These are phyloP conservation scores for Heliconius ismenius DNA, from an alignment of 2,888 invertebrate species.

Conservation along the genomic window DNA sequence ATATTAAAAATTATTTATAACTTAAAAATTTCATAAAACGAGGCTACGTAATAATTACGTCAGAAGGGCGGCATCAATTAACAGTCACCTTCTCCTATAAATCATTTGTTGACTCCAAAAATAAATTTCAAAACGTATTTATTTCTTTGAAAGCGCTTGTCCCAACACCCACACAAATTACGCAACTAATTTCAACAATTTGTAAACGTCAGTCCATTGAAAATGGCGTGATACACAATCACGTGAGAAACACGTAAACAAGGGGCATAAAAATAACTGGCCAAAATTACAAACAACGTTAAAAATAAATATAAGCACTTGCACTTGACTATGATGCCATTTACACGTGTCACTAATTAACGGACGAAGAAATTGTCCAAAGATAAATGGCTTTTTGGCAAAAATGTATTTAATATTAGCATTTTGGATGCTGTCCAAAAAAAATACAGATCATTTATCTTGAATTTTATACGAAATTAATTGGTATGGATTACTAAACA, in stretches of 20 bases:
- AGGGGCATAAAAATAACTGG: constrained; percentile 47
- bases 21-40: neutral
- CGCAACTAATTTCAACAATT: constrained; percentile 57
- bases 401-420: neutral
- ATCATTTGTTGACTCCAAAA: constrained; percentile 6
- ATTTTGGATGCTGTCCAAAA: constrained; percentile 50
- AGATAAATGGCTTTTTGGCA: constrained; percentile 29
- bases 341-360: constrained; percentile 51
- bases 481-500: constrained; percentile 34
- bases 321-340: constrained; percentile 46
- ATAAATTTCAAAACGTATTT: constrained; percentile 4
- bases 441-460: constrained; percentile 38
- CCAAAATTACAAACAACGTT: constrained; percentile 44
- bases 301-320: constrained; percentile 35
- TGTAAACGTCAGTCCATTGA: constrained; percentile 56
- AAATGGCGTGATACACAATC: constrained; percentile 50
- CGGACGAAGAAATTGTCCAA: constrained; percentile 43
- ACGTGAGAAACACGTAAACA: constrained; percentile 68
- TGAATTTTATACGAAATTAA: constrained; percentile 37
- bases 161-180: constrained; percentile 46
- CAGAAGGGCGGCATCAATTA: neutral
- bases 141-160: neutral
- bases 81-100: neutral
- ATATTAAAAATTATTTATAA: too few species aligned
- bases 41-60: neutral